These are phyloP conservation scores for Piezodorus guildinii DNA, from an alignment of 1,140 invertebrate species.

Conservation along the genomic window DNA sequence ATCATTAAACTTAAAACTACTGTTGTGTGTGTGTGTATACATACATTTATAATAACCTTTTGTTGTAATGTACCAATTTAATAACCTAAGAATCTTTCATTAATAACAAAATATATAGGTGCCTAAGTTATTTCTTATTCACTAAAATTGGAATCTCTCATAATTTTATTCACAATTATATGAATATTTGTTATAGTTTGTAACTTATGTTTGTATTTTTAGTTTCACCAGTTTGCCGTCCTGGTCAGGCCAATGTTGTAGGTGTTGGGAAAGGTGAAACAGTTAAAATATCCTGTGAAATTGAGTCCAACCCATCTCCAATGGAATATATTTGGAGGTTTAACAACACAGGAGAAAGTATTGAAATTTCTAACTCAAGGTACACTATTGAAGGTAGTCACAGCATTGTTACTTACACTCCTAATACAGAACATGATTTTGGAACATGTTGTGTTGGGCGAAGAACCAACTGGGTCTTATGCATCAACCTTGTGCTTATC, in stretches of 20 bases:
- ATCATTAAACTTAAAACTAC: too few relatives aligned
- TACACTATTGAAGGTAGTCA: slow-evolving; percentile 38
- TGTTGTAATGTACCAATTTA: too few relatives aligned
- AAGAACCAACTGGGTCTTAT: slow-evolving; percentile 53
- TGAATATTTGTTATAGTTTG: too few relatives aligned
- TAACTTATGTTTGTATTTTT: neutral
- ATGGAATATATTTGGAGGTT: slow-evolving; percentile 63
- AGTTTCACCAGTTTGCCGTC: slow-evolving; percentile 38
- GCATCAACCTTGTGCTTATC: slow-evolving; percentile 54
- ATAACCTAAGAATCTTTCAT: too few relatives aligned
- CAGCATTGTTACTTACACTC: slow-evolving; percentile 53
- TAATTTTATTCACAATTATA: too few relatives aligned
- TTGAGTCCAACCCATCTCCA: slow-evolving; percentile 70
- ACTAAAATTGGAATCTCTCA: too few relatives aligned
- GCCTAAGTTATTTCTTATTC: too few relatives aligned
- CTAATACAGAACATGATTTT: slow-evolving; percentile 57
- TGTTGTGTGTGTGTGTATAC: too few relatives aligned
- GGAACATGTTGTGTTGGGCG: slow-evolving; percentile 59
- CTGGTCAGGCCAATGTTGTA: slow-evolving; percentile 51
- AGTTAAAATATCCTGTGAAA: slow-evolving; percentile 62
- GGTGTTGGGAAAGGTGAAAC: slow-evolving; percentile 67
- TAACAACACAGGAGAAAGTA: slow-evolving; percentile 54
- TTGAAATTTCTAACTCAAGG: slow-evolving; percentile 35
- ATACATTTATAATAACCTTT: too few relatives aligned
- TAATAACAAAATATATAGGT: too few relatives aligned